phyloP scores from a whole-genome alignment of 2,888 invertebrate genomes.

The Latheticus oryzae region DNA sequence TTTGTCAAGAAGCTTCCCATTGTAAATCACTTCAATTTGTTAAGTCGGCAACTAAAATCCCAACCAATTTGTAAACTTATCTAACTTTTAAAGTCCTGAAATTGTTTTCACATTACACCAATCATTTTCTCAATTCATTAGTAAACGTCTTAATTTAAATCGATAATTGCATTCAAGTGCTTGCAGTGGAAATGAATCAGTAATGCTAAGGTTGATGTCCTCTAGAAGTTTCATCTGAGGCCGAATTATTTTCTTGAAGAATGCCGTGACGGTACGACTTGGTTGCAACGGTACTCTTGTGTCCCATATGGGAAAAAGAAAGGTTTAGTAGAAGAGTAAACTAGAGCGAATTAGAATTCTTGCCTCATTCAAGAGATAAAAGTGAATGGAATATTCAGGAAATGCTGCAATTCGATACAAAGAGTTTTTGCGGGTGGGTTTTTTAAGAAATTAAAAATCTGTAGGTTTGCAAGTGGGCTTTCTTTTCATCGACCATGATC shows the following conservation, averaged over 20 bases:
- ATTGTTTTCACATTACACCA: too few species aligned
- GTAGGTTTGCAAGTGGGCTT: constrained; percentile 11
- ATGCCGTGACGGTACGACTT: constrained; percentile 10
- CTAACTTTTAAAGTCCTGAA: too few species aligned
- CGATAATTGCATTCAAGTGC: constrained; percentile 5
- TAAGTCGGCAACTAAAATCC: too few species aligned
- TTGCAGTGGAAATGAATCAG: background rate
- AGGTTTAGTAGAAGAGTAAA: too few species aligned
- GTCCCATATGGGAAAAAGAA: constrained; percentile 38
- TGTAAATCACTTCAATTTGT: too few species aligned
- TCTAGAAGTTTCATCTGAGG: constrained; percentile 33
- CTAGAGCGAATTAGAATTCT: too few species aligned
- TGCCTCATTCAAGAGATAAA: background rate
- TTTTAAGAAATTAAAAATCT: constrained; percentile 3
- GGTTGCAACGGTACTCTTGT: constrained; percentile 32
- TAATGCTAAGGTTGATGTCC: constrained; percentile 33
- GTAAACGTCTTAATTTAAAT: too few species aligned
- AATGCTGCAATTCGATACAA: background rate
- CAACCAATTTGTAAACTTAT: too few species aligned
- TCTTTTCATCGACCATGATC: constrained; percentile 16
- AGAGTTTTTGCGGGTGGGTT: constrained; percentile 18
- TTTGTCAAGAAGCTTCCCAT: too few species aligned
- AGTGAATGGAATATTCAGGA: background rate
- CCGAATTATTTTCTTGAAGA: too few species aligned
- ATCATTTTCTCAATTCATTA: too few species aligned